phyloP scores from a whole-genome alignment of 35 echinoderm and acorn worm genomes.

The Acanthaster planci region DNA sequence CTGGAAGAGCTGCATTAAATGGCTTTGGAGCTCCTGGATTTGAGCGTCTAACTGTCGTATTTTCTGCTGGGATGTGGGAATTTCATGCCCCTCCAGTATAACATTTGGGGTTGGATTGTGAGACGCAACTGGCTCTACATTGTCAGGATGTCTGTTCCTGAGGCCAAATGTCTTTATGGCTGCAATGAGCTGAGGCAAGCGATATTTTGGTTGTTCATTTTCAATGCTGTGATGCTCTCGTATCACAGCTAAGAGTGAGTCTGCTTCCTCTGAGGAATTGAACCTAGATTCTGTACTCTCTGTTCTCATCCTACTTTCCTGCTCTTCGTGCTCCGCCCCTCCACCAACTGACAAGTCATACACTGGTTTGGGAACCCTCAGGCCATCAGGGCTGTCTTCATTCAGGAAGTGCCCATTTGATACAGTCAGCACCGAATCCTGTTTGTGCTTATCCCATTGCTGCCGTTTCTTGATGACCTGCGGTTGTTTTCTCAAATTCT shows the following conservation, averaged over 20 bases:
- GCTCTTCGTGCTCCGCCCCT: neutral
- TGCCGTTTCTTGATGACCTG: slow-evolving; percentile 37
- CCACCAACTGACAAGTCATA: neutral
- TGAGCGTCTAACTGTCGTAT: slow-evolving; percentile 24
- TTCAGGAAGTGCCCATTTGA: slow-evolving; percentile 17
- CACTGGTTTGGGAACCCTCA: neutral
- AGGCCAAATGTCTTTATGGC: slow-evolving; percentile 24
- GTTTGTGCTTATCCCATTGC: slow-evolving; percentile 23
- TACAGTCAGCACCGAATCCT: neutral
- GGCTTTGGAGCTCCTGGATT: slow-evolving; percentile 34
- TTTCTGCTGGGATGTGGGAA: slow-evolving; percentile 1
- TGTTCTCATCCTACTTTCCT: neutral
- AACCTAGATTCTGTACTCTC: neutral
- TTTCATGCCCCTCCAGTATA: neutral
- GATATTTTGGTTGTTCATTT: slow-evolving; percentile 18
- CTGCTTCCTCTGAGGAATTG: neutral
- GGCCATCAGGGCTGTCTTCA: slow-evolving; percentile 17
- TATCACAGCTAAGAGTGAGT: neutral
- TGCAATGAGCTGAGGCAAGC: neutral
- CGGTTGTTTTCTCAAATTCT: slow-evolving; percentile 38
- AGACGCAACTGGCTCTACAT: neutral
- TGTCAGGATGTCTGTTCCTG: neutral
- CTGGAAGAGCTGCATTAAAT: slow-evolving; percentile 33
- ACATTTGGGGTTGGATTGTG: neutral
- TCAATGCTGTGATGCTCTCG: neutral